These are phyloP conservation scores for Strix aluco DNA, from an alignment of 2,113 vertebrate genomes.

Conservation along the genomic window DNA sequence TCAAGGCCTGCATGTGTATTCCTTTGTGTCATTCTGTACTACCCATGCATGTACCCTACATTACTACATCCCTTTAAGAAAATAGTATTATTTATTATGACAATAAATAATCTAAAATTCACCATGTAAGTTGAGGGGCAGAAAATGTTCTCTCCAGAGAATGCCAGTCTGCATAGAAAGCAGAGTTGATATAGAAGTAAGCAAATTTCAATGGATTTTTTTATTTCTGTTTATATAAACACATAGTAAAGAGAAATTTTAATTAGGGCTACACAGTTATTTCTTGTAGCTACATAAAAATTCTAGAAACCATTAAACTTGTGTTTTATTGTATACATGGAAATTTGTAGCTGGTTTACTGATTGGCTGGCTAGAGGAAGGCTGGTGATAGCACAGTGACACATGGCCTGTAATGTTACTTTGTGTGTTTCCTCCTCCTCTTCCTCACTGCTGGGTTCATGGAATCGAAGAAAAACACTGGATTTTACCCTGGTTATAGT, in stretches of 20 bases:
- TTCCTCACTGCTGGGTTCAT: not conserved
- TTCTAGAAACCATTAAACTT: not conserved
- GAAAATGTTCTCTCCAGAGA: not conserved
- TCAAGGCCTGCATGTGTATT: not conserved
- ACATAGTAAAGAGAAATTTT: not conserved
- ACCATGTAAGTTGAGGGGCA: not conserved
- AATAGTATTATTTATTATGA: not conserved
- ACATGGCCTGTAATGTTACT: not conserved
- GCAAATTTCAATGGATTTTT: not conserved
- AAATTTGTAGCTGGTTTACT: not conserved
- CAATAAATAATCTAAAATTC: not conserved
- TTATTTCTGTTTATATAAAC: not conserved
- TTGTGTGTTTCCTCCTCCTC: not conserved
- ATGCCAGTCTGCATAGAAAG: not conserved
- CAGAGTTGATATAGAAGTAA: not conserved
- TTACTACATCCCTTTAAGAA: not conserved
- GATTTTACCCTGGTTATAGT: not conserved
- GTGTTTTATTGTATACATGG: not conserved
- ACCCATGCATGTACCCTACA: not conserved
- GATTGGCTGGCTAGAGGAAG: not conserved
- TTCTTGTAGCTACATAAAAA: not conserved
- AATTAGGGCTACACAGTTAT: not conserved
- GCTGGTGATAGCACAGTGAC: not conserved
- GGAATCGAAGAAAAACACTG: not conserved
- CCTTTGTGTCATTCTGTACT: not conserved